These are phyloP conservation scores for Pyrrhosoma nymphula DNA, from an alignment of 2,888 invertebrate species.

Conservation along the genomic window DNA sequence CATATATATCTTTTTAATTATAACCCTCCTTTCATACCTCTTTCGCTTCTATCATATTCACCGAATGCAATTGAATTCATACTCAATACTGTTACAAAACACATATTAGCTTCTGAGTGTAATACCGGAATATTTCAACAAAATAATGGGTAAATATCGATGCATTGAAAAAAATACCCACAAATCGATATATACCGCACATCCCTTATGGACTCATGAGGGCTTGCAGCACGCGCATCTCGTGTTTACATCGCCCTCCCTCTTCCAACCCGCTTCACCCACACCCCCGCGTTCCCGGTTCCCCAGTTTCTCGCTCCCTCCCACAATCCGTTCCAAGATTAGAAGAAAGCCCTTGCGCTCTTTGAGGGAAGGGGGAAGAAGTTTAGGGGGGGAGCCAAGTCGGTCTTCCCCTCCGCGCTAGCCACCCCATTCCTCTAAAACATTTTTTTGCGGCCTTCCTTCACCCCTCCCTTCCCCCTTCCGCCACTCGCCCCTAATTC, in stretches of 20 bases:
- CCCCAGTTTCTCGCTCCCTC: not conserved
- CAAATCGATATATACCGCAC: too few relatives aligned
- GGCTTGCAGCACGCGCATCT: not conserved
- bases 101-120: too few relatives aligned
- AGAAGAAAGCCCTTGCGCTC: conserved; percentile 19
- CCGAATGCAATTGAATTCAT: too few relatives aligned
- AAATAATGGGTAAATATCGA: too few relatives aligned
- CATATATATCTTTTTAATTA: too few relatives aligned
- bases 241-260: not conserved
- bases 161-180: too few relatives aligned
- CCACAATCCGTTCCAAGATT: not conserved
- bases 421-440: not conserved
- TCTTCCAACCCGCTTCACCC: not conserved
- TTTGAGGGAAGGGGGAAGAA: not conserved
- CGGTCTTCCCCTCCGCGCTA: not conserved
- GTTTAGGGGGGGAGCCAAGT: not conserved
- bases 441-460: not conserved
- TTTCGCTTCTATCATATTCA: too few relatives aligned
- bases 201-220: not conserved
- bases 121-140: too few relatives aligned
- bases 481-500: not conserved
- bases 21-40: too few relatives aligned
- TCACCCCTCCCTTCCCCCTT: not conserved
- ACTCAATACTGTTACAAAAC: too few relatives aligned
- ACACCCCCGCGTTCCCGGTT: not conserved